These are phyloP conservation scores for Heterodera filipjevi DNA, from an alignment of 2,888 invertebrate species.

Conservation along the genomic window DNA sequence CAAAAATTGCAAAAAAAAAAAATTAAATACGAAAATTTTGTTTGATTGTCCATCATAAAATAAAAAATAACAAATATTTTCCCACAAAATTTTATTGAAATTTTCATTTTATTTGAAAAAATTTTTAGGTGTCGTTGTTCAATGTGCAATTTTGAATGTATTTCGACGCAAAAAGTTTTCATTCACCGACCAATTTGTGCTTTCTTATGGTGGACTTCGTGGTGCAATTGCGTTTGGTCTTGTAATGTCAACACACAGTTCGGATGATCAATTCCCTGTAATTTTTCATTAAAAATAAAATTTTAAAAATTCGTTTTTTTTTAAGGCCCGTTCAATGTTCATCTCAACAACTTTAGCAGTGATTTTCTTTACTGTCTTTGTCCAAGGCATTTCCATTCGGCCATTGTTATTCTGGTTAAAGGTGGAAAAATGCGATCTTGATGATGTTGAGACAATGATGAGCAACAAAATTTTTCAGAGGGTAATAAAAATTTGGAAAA, in stretches of 20 bases:
- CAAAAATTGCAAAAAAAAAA: no score
- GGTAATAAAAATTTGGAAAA: slow-evolving; percentile 71
- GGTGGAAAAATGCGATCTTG: slow-evolving; percentile 80
- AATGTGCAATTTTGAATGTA: slow-evolving; percentile 86
- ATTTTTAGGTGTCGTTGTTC: slow-evolving; percentile 76
- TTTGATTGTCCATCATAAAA: no score
- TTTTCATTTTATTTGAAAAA: no score
- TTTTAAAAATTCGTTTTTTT: not conserved
- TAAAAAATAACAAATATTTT: no score
- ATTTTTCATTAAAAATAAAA: not conserved
- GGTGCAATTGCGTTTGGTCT: slow-evolving; percentile 90
- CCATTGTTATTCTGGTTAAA: slow-evolving; percentile 91
- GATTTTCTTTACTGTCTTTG: slow-evolving; percentile 94
- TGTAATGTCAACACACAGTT: slow-evolving; percentile 78
- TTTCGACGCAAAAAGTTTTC: slow-evolving; percentile 71
- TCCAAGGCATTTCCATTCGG: slow-evolving; percentile 97
- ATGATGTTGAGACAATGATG: slow-evolving; percentile 82
- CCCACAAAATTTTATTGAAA: no score
- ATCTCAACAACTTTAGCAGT: slow-evolving; percentile 76
- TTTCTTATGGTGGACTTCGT: slow-evolving; percentile 92
- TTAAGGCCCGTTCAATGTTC: slow-evolving; percentile 69
- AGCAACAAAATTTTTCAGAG: slow-evolving; percentile 94
- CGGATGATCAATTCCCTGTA: slow-evolving; percentile 6
- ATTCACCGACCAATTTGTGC: slow-evolving; percentile 74
- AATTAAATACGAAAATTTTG: no score